A percentile compares a stretch with the other conserved stretches of the same genome.
These are phyloP conservation scores for Psophia crepitans DNA, from an alignment of 2,113 vertebrate species.

Conservation along the genomic window DNA sequence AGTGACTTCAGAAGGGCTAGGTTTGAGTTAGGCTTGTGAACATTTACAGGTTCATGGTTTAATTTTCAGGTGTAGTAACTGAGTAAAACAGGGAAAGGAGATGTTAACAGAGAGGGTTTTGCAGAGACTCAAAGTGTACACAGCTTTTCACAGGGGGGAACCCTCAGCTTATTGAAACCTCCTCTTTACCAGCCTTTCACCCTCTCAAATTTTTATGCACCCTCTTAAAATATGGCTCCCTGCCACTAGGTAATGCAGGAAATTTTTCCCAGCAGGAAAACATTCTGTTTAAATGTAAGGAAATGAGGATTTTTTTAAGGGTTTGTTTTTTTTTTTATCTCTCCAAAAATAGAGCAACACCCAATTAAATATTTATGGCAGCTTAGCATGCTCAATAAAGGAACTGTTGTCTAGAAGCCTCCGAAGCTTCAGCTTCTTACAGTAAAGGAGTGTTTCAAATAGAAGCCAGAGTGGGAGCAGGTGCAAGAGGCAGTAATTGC, in stretches of 20 bases:
- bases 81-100: neutral
- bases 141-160: neutral
- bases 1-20: accelerated
- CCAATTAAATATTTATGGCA: conserved; percentile 31
- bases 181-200: neutral
- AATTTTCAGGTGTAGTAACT: neutral
- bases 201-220: neutral
- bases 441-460: neutral
- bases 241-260: neutral
- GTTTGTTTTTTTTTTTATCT: neutral
- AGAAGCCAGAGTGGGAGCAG: neutral
- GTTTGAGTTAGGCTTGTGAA: neutral
- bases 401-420: conserved; percentile 12
- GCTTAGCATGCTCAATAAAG: conserved; percentile 15
- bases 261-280: neutral
- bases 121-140: neutral
- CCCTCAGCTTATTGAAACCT: neutral
- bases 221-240: neutral
- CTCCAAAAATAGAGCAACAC: conserved; percentile 13
- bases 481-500: neutral
- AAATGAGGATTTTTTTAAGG: neutral
- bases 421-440: neutral
- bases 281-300: neutral
- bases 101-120: neutral
- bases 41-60: neutral